Evolutionary conservation across 2,888 invertebrate genomes (phyloP).

Genomic region (Autographa gamma): DNA sequence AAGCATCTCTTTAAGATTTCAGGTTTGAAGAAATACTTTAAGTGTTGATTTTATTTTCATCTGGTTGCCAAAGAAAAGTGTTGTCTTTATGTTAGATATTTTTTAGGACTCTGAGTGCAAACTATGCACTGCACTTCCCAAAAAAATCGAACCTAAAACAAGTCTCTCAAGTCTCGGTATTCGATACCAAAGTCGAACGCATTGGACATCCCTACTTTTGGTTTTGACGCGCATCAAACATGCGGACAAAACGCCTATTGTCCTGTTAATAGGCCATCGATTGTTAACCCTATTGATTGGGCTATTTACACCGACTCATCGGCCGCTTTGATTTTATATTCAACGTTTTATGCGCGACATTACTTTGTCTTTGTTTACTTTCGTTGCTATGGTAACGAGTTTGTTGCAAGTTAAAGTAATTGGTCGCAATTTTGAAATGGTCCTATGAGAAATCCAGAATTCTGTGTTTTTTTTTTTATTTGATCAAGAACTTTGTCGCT

Average conservation of each 20-base stretch:
- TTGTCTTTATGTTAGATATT: too few relatives aligned
- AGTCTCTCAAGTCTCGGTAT: slow-evolving; percentile 16
- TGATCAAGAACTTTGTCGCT: too few relatives aligned
- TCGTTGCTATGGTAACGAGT: background rate
- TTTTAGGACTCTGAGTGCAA: too few relatives aligned
- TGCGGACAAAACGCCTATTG: slow-evolving; percentile 66
- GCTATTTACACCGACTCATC: slow-evolving; percentile 42
- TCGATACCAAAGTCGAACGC: slow-evolving; percentile 8
- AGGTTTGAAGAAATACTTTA: too few relatives aligned
- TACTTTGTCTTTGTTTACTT: slow-evolving; percentile 14
- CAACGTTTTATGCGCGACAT: slow-evolving; percentile 17
- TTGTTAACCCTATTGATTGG: slow-evolving; percentile 70
- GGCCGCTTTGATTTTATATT: slow-evolving; percentile 39
- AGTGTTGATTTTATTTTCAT: too few relatives aligned
- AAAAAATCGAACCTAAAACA: background rate
- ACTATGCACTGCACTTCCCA: background rate
- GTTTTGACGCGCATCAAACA: slow-evolving; percentile 58
- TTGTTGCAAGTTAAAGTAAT: background rate
- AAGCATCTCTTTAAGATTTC: too few relatives aligned
- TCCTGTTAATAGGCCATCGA: slow-evolving; percentile 75
- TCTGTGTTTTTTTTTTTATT: too few relatives aligned
- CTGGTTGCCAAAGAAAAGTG: too few relatives aligned
- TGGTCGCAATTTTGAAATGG: too few relatives aligned
- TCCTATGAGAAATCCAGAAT: too few relatives aligned
- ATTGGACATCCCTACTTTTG: slow-evolving; percentile 44